A percentile compares a stretch with the other conserved stretches of the same genome.
These are phyloP conservation scores for Phrynosoma blainvillii DNA, from an alignment of 2,113 vertebrate genomes.

Conservation along the genomic window DNA sequence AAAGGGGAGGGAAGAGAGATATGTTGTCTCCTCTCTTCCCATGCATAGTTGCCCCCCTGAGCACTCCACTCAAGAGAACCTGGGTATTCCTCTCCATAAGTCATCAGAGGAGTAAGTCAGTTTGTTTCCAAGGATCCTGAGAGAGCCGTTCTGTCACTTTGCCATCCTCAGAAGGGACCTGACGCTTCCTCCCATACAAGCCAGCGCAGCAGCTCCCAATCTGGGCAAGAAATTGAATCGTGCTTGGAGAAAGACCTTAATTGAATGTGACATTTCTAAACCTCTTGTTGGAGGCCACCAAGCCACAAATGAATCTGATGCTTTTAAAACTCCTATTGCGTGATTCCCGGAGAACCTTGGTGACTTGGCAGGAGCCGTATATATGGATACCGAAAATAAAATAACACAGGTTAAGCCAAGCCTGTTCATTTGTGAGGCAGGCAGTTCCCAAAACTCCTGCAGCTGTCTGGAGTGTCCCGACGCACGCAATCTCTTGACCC, in stretches of 20 bases:
- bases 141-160: conserved; percentile 49
- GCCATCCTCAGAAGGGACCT: conserved; percentile 33
- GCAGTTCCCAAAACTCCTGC: no score
- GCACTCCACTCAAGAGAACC: conserved; percentile 33
- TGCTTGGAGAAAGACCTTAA: conserved; percentile 42
- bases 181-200: conserved; percentile 29
- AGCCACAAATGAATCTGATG: neutral
- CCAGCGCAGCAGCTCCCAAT: conserved; percentile 11
- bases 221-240: conserved; percentile 29
- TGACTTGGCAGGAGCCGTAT: neutral
- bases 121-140: conserved; percentile 48
- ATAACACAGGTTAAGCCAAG: neutral
- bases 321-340: neutral
- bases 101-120: conserved; percentile 22
- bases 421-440: neutral
- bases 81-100: conserved; percentile 35
- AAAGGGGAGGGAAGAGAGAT: conserved; percentile 5
- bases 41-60: conserved; percentile 24
- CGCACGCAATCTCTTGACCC: no score
- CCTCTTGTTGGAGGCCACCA: conserved; percentile 8
- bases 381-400: neutral
- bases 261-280: conserved; percentile 32
- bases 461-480: no score
- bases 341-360: neutral
- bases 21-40: conserved; percentile 28